Conservation (phyloP, 2,797 vertebrate genomes). For the Coregonus suidteri region DNA sequence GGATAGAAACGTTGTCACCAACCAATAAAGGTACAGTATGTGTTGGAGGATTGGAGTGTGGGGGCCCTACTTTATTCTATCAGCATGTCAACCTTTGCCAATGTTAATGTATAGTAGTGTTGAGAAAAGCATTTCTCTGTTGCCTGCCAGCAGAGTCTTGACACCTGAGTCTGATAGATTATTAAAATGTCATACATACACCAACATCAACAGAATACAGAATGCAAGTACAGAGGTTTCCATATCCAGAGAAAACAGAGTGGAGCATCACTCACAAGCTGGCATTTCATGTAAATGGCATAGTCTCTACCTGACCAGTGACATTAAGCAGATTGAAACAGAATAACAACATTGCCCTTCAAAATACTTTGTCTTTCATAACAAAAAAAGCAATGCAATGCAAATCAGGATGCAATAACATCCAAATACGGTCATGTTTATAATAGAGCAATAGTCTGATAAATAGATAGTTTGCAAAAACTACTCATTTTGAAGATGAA, state of each 20-base stretch:
- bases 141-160: neutral
- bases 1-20: too few species aligned
- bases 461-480: too few species aligned
- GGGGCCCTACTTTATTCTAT: too few species aligned
- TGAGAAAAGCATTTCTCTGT: neutral
- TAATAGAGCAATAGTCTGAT: neutral
- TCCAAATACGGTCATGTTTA: neutral
- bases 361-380: too few species aligned
- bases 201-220: neutral
- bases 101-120: neutral
- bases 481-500: too few species aligned
- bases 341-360: too few species aligned
- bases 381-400: neutral
- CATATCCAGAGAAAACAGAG: neutral
- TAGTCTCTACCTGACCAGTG: too few species aligned
- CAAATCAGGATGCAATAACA: neutral
- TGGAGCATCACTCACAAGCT: too few species aligned
- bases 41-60: too few species aligned
- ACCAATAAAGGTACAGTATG: too few species aligned
- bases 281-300: too few species aligned
- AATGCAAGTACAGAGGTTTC: neutral
- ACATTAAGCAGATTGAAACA: too few species aligned
- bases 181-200: constrained; percentile 6
- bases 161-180: neutral
- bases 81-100: neutral